Conservation (phyloP, 2,888 invertebrate genomes). For the Oeneis ivallda region DNA sequence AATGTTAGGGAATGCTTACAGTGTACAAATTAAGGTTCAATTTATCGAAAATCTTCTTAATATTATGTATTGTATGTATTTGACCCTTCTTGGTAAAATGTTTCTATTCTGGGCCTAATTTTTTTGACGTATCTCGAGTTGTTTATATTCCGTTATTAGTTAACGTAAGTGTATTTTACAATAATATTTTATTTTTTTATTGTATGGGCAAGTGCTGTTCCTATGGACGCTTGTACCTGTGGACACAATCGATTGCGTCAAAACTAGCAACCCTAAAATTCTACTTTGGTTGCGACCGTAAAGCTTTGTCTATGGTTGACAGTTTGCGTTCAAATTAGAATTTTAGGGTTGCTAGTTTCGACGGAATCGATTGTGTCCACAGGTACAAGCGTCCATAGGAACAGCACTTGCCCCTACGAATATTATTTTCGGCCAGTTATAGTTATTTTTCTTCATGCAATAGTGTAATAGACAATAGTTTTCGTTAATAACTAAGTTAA, state of each 20-base stretch:
- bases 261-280: no score
- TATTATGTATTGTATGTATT: constrained; percentile 39
- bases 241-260: no score
- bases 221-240: no score
- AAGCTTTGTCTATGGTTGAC: no score
- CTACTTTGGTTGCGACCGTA: no score
- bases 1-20: constrained; percentile 67
- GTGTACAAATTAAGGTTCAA: constrained; percentile 68
- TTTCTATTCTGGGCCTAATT: constrained; percentile 57
- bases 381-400: no score
- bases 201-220: no score
- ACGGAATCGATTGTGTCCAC: no score
- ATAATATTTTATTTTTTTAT: constrained; percentile 32
- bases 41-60: constrained; percentile 47
- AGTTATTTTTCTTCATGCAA: constrained; percentile 55
- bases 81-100: constrained; percentile 37
- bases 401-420: no score
- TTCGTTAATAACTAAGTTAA: constrained; percentile 59
- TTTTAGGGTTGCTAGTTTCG: no score
- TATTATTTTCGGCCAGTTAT: constrained; percentile 59
- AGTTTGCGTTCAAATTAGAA: no score
- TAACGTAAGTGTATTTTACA: constrained; percentile 36
- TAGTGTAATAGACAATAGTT: constrained; percentile 54
- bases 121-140: constrained; percentile 44
- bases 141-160: constrained; percentile 39